These are phyloP conservation scores for Stenichneumon culpator DNA, from an alignment of 2,888 invertebrate species.

Conservation along the genomic window DNA sequence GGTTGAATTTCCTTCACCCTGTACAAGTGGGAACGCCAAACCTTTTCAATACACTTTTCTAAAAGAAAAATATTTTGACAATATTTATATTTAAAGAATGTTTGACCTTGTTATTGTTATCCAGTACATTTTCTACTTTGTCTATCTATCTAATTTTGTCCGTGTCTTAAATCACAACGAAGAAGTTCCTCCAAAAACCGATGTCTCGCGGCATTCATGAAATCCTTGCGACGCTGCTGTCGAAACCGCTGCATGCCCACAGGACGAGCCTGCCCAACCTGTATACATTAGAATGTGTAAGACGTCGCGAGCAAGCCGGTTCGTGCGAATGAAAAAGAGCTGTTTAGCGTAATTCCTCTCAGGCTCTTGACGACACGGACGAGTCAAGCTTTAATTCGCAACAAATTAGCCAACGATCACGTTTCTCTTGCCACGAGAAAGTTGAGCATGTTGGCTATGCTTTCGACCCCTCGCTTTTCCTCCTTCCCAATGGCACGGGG, in stretches of 20 bases:
- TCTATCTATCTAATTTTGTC: neutral
- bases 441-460: neutral
- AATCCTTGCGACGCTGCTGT: neutral
- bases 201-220: too few relatives aligned
- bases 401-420: conserved; percentile 24
- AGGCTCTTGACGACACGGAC: neutral
- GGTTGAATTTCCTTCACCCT: neutral
- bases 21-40: neutral
- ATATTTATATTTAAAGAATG: neutral
- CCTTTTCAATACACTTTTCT: neutral
- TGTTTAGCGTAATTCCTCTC: neutral
- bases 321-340: conserved; percentile 19
- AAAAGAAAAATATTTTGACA: neutral
- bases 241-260: neutral
- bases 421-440: conserved; percentile 8
- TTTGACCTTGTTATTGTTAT: neutral
- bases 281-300: conserved; percentile 1
- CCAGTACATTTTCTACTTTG: neutral
- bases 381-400: conserved; percentile 14
- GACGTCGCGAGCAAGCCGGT: neutral
- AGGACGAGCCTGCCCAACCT: neutral
- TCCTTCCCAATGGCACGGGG: neutral
- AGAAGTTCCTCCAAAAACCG: too few relatives aligned
- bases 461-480: neutral
- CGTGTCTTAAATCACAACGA: neutral